Percentiles rank a stretch among this genome's conserved stretches.
phyloP scores from a whole-genome alignment of 1,140 invertebrate genomes.

The Kradibia gibbosae region DNA sequence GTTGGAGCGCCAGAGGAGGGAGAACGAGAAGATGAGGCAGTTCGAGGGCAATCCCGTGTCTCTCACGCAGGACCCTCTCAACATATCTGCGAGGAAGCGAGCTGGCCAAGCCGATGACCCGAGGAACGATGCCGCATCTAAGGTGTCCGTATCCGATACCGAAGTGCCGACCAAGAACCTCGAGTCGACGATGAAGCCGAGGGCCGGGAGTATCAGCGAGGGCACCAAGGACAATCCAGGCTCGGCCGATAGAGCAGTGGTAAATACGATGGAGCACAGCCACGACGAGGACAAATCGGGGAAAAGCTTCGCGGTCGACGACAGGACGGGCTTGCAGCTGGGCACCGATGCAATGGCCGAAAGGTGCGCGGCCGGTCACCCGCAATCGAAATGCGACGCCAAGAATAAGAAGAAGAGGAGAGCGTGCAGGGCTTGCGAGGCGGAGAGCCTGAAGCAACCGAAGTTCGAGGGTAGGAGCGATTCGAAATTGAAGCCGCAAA shows the following conservation, averaged over 20 bases:
- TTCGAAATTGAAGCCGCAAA: slow-evolving; percentile 59
- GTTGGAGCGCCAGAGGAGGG: slow-evolving; percentile 58
- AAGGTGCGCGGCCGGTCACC: slow-evolving; percentile 33
- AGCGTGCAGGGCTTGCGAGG: slow-evolving; percentile 36
- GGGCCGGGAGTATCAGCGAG: slow-evolving; percentile 6
- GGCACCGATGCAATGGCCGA: background rate
- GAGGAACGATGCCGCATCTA: background rate
- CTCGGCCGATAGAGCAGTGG: background rate
- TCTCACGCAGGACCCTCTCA: slow-evolving; percentile 58
- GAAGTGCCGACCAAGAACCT: slow-evolving; percentile 26
- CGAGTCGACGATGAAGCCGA: slow-evolving; percentile 48
- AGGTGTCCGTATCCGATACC: background rate
- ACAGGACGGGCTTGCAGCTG: background rate
- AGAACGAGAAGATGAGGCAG: slow-evolving; percentile 53
- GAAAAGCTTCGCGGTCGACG: background rate
- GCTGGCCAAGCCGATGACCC: background rate
- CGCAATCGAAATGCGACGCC: background rate
- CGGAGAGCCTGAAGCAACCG: slow-evolving; percentile 53
- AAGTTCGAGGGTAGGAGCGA: slow-evolving; percentile 64
- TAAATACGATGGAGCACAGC: background rate
- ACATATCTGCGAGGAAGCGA: slow-evolving; percentile 56
- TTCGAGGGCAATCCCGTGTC: slow-evolving; percentile 56
- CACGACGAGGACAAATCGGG: background rate
- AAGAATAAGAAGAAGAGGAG: slow-evolving; percentile 42
- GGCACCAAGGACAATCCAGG: slow-evolving; percentile 19